Evolutionary conservation across 2,113 vertebrate species (phyloP).

Genomic region (Protobothrops mucrosquamatus): DNA sequence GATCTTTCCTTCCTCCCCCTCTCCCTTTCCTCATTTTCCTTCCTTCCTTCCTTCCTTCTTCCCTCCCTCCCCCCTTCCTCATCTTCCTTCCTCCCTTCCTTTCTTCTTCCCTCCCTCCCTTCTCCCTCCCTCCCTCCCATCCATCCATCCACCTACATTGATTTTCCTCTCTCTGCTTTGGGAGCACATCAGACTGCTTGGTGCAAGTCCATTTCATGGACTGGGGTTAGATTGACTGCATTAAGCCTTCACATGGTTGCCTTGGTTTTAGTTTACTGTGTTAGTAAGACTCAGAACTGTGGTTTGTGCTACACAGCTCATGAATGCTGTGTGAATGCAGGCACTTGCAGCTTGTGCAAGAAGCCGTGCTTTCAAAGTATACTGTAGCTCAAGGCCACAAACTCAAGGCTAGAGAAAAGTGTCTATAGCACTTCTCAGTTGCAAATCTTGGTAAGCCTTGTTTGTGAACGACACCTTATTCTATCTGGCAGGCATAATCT

Average conservation of each 20-base stretch:
- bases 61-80: not conserved
- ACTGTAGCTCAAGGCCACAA: not conserved
- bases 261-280: not conserved
- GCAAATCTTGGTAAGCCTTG: not conserved
- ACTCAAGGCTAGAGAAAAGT: not conserved
- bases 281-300: not conserved
- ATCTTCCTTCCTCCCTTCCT: too few relatives aligned
- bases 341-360: not conserved
- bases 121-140: too few relatives aligned
- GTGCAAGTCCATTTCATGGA: not conserved
- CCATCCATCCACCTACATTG: not conserved
- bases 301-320: not conserved
- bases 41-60: too few relatives aligned
- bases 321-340: not conserved
- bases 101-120: too few relatives aligned
- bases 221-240: not conserved
- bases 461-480: not conserved
- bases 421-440: not conserved
- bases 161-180: not conserved
- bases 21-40: not conserved
- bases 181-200: not conserved
- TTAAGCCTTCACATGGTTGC: not conserved
- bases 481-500: not conserved
- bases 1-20: not conserved
- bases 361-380: not conserved